Evolutionary conservation across 2,113 vertebrate genomes (phyloP).

Genomic region (Leptodactylus fuscus): DNA sequence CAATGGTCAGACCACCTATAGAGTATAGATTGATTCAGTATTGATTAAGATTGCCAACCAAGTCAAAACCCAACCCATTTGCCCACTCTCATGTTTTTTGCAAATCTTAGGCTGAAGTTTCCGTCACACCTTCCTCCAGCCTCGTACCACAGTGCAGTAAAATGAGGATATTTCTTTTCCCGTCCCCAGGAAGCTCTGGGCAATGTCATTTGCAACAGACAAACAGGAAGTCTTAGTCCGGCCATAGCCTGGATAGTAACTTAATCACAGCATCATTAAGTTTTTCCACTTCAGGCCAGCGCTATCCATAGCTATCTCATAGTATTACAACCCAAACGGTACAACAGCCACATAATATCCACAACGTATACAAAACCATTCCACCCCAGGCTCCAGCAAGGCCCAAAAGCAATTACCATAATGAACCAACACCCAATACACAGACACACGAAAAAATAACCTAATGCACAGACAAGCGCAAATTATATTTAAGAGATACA

Average conservation of each 20-base stretch:
- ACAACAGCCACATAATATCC: too few species aligned
- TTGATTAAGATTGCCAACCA: neutral
- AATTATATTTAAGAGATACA: too few species aligned
- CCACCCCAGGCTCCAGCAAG: neutral
- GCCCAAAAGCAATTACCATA: neutral
- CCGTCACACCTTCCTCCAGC: neutral
- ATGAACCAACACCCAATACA: neutral
- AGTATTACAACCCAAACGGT: neutral
- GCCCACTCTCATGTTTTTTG: neutral
- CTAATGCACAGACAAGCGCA: neutral
- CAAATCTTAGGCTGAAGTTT: constrained; percentile 8
- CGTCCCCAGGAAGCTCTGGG: constrained; percentile 25
- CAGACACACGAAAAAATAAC: neutral
- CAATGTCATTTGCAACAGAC: neutral
- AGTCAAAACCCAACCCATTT: neutral
- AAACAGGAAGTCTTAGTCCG: constrained; percentile 35
- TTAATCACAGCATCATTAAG: neutral
- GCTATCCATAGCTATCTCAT: neutral
- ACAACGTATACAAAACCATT: neutral
- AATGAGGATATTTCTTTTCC: neutral
- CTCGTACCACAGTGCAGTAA: neutral
- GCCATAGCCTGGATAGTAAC: neutral
- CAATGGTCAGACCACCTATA: constrained; percentile 8
- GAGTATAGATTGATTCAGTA: too few species aligned
- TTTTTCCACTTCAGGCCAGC: neutral